Base-by-base conservation (phyloP, 1,140 invertebrate species). In the Monomorium pharaonis region DNA sequence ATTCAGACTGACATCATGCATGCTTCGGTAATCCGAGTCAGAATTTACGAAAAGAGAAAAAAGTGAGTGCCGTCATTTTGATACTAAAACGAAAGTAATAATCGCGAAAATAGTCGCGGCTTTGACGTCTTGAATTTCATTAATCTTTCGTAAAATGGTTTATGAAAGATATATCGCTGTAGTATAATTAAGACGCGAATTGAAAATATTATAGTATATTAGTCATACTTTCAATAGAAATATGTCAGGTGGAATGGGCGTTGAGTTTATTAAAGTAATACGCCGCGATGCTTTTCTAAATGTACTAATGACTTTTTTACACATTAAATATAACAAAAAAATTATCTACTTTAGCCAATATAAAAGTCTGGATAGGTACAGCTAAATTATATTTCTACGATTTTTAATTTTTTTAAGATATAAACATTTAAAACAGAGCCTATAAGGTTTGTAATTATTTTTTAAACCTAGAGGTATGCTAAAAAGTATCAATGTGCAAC, bases 1-100 rank as follows among this genome's bases (percentile, higher is more conserved):
- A 89, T 90, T 90, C 88, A 77, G 62, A 81, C 89, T 42, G 47
- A 76, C 63, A 77, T 85, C 88, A 77, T 85, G 70, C 85, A 75
- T 85, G 60, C 85, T 51, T 85, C 62, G 85, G 80, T 87, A 87
- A 89, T 72, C 62, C 80, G 80, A 84, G 60, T 69, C 62, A 44
- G 62, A 72, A 76, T 74, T 87, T 51, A 87, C 42, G 51, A n/a
- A 80, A 65, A 78, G n/a, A 67, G 56, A 24, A 24, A 54, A 56
- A 30, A 30, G 4, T 24, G 2, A 58, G n/a, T 37, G 49, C n/a
- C 16, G 37, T 16, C 37, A 30, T 80, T 63, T 56, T 76, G 49
- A 81, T 70, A 54, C n/a, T 54, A 74, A 85, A 90, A 74, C 69
- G 84, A 62, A 81, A 65, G 63, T 90, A 87, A 81, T 87, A 89